Evolutionary conservation across 1,140 invertebrate species (phyloP).

Genomic region (Wasmannia auropunctata): DNA sequence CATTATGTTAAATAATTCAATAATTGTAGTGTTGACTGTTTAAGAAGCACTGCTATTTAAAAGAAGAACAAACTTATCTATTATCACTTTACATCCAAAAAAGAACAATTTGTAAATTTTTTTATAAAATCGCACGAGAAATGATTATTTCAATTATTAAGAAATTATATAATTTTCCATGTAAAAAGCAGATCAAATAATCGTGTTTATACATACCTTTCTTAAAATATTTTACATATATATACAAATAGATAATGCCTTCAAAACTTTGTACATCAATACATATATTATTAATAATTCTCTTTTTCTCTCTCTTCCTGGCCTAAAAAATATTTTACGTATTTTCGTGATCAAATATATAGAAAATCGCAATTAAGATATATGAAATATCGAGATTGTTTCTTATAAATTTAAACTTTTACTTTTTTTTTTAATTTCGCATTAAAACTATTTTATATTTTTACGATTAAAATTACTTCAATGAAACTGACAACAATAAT

Average conservation of each 20-base stretch:
- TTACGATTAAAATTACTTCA: conserved; percentile 3
- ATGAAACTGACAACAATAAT: conserved; percentile 3
- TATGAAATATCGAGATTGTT: conserved; percentile 1
- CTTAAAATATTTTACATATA: conserved; percentile 40
- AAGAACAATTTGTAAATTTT: not conserved
- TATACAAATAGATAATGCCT: conserved; percentile 66
- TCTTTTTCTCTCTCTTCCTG: conserved; percentile 16
- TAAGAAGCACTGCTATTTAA: not conserved
- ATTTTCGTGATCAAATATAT: conserved; percentile 24
- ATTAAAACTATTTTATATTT: not conserved
- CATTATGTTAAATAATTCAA: not conserved
- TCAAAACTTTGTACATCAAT: conserved; percentile 65
- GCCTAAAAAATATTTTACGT: conserved; percentile 55
- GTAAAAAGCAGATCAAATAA: not conserved
- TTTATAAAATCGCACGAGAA: not conserved
- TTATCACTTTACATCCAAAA: not conserved
- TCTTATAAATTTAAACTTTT: not conserved
- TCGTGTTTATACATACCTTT: conserved; percentile 6
- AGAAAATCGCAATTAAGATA: conserved; percentile 60
- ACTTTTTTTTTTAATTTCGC: not conserved
- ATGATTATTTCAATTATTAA: not conserved
- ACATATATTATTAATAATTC: conserved; percentile 41
- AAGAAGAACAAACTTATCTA: not conserved
- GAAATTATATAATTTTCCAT: not conserved
- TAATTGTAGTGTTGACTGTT: not conserved